Base-by-base conservation (phyloP, 2,797 vertebrate genomes). In the Melanotaenia trifasciata region DNA sequence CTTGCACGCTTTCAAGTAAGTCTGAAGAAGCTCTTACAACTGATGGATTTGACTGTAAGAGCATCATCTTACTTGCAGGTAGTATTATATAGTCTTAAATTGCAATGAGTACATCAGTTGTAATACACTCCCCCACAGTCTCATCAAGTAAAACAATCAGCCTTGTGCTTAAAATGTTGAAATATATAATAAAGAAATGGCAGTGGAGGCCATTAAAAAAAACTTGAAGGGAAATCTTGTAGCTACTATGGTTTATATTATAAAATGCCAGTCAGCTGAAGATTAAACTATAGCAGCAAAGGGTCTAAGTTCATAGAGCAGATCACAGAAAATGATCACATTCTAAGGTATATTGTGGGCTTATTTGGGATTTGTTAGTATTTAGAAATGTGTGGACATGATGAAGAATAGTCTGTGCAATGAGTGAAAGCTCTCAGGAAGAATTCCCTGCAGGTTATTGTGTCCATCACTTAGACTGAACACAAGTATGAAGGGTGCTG, bases 401-500 rank as follows among this genome's bases (percentile, higher is more conserved):
- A 62, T 58, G 18, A 65, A n/a, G n/a, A 30, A 51, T 24, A 62
- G 10, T 24, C n/a, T 10, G 24, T 18, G 57, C 6, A 50, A 22
- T n/a, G 18, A 74, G 18, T 16, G 5, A 53, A 68, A 74, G 67
- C 51, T 56, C 54, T 43, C 22, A 53, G 47, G 26, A 51, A 64
- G 59, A 81, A 74, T 67, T 60, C 56, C 22, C 30, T 9, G 61
- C 67, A 77, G 81, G 80, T 78, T 43, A 64, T 35, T 67, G 69
- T 65, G 78, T 79, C 66, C 72, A 59, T 30, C 10, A 59, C 79
- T 69, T 61, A 47, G 66, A 57, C 8, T 63, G 61, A 86, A 68
- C 64, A 69, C 51, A 70, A 80, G 69, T 69, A 78, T 78, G 77
- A 81, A 70, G 79, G 45, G 11, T 75, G 78, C 83, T 85, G 88